Base-by-base conservation (phyloP, 1,140 invertebrate species). In the Tetragonula clypearis region DNA sequence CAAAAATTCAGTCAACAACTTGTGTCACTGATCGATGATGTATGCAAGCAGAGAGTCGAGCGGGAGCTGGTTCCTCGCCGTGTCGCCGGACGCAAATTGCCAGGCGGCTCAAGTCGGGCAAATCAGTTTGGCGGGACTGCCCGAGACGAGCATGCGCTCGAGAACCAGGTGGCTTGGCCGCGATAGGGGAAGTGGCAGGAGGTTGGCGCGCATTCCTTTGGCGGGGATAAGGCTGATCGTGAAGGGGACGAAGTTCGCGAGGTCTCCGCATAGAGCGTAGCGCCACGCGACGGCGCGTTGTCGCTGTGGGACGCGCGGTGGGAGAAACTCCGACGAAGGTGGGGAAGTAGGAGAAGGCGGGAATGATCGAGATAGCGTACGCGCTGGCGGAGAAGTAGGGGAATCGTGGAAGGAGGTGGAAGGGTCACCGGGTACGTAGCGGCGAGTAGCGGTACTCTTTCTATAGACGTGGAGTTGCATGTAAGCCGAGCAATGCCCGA, bases 401-500 rank as follows among this genome's bases (percentile, higher is more conserved):
- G 62, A 35, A 82, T 26, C 68, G 75, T 77, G 73, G 82, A 75
- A 80, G 74, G 77, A 83, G 82, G 84, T 78, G 84, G 85, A 88
- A 91, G 90, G 91, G 92, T 91, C 83, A 86, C 77, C 84, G 91
- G 88, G 91, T 88, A 93, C 90, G 91, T 92, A 93, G 93, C 92
- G 92, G 92, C 88, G 91, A 90, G 93, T 95, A 95, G 94, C 94
- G 94, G 94, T 95, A 95, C 92, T 95, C 93, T 93, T 92, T 93
- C 90, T 92, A 91, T 87, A 80, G 82, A 87, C 85, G 69, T 87
- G 88, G 88, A 92, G 91, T 86, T 89, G 93, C 91, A 93, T 92
- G 92, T 92, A 89, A 92, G 89, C 85, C 89, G 88, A 92, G 90
- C 92, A 90, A 92, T 91, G 91, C 87, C 89, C 92, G 94, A 93